These are phyloP conservation scores for Uria aalge DNA, from an alignment of 2,113 vertebrate genomes.

Conservation along the genomic window DNA sequence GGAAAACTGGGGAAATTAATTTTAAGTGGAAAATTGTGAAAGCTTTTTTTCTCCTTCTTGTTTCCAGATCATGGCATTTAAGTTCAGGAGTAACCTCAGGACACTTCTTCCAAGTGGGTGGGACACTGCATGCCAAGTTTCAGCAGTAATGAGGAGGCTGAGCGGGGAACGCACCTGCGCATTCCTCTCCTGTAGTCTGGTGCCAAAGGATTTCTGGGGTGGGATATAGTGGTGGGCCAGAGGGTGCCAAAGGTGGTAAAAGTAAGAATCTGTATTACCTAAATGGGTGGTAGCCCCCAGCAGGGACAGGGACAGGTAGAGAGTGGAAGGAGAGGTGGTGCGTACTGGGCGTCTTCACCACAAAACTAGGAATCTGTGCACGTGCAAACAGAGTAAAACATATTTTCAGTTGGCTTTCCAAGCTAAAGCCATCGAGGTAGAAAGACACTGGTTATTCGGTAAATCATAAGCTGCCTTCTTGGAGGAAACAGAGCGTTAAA, in stretches of 20 bases:
- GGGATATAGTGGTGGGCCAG: neutral
- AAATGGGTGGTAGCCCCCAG: neutral
- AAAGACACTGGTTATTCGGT: neutral
- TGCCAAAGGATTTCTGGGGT: neutral
- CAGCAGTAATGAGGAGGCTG: neutral
- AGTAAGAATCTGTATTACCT: neutral
- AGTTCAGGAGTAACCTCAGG: neutral
- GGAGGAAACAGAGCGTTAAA: conserved; percentile 44
- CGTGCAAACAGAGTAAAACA: neutral
- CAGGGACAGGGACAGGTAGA: neutral
- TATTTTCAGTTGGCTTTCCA: neutral
- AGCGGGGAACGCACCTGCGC: neutral
- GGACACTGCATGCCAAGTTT: neutral
- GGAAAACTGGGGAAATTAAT: neutral
- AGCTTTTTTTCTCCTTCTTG: neutral
- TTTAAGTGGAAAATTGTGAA: neutral
- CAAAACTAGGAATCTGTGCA: neutral
- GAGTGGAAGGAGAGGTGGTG: neutral
- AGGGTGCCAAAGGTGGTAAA: neutral
- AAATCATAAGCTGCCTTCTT: conserved; percentile 6
- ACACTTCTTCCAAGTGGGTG: conserved; percentile 13
- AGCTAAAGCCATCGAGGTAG: neutral
- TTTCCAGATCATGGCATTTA: neutral
- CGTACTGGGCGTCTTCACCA: neutral
- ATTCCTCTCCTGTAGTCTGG: neutral